These are phyloP conservation scores for Zophobas morio DNA, from an alignment of 1,140 invertebrate species.

Conservation along the genomic window DNA sequence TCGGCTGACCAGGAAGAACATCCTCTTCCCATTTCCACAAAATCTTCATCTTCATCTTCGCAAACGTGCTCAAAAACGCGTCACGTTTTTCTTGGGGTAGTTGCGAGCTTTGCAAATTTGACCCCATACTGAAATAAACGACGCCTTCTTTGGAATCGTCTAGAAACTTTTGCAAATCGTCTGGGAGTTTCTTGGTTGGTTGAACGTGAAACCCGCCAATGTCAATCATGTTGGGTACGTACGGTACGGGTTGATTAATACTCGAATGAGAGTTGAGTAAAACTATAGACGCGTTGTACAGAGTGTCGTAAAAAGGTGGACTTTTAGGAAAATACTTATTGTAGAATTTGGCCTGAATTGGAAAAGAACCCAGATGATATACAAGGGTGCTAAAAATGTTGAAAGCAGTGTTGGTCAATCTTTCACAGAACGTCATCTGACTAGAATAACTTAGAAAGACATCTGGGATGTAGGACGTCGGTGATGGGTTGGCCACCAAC, in stretches of 20 bases:
- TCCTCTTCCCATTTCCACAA: conserved; percentile 73
- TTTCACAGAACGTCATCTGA: conserved; percentile 42
- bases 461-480: conserved; percentile 65
- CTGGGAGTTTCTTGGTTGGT: conserved; percentile 49
- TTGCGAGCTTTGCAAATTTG: conserved; percentile 66
- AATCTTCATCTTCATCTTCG: conserved; percentile 70
- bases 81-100: conserved; percentile 56
- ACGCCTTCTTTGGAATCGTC: conserved; percentile 63
- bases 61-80: conserved; percentile 68
- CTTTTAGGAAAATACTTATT: too few relatives aligned
- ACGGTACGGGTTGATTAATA: conserved; percentile 45
- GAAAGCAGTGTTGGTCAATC: conserved; percentile 49
- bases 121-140: conserved; percentile 68
- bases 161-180: conserved; percentile 65
- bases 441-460: conserved; percentile 50
- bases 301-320: too few relatives aligned
- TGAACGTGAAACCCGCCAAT: conserved; percentile 47
- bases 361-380: conserved; percentile 1
- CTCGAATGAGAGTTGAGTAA: conserved; percentile 53
- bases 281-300: not conserved
- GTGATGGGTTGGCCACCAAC: conserved; percentile 65
- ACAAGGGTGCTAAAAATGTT: conserved; percentile 3
- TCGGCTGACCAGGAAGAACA: conserved; percentile 58
- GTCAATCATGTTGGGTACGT: conserved; percentile 2
- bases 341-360: conserved; percentile 5